Evolutionary conservation across 2,797 vertebrate species (phyloP).

Genomic region (Ctenochaetus hawaiiensis): DNA sequence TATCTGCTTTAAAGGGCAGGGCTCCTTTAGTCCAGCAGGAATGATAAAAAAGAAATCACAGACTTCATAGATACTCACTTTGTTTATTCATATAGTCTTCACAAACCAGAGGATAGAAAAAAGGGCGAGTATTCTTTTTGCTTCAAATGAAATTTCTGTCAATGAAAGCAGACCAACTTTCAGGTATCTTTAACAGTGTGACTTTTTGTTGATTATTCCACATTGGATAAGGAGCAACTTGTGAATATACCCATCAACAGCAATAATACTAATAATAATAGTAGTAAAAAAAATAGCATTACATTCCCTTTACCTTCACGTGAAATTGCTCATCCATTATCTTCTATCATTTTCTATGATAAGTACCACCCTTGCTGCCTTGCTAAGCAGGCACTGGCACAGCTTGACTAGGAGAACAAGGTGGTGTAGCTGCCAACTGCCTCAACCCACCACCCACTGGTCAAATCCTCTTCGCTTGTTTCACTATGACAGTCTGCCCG

Average conservation of each 20-base stretch:
- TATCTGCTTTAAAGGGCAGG: background rate
- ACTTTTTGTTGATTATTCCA: background rate
- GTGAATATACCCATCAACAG: background rate
- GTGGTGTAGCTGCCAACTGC: conserved; percentile 57
- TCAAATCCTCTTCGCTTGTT: conserved; percentile 72
- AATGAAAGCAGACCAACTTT: background rate
- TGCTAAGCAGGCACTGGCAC: conserved; percentile 56
- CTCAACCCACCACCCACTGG: conserved; percentile 56
- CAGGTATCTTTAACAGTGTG: background rate
- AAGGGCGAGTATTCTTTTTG: background rate
- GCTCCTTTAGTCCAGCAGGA: background rate
- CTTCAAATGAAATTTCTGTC: background rate
- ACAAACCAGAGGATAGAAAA: background rate
- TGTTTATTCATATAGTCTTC: background rate
- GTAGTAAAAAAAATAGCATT: background rate
- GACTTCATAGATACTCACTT: background rate
- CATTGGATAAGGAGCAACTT: background rate
- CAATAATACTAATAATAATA: background rate
- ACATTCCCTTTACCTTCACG: conserved; percentile 19
- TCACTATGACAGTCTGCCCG: conserved; percentile 57
- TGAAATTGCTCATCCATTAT: conserved; percentile 21
- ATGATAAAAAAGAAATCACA: background rate
- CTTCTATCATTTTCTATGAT: conserved; percentile 25
- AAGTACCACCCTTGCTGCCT: conserved; percentile 5
- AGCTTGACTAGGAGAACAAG: conserved; percentile 59